phyloP scores from a whole-genome alignment of 2,888 invertebrate genomes.

The Dicycla oo region DNA sequence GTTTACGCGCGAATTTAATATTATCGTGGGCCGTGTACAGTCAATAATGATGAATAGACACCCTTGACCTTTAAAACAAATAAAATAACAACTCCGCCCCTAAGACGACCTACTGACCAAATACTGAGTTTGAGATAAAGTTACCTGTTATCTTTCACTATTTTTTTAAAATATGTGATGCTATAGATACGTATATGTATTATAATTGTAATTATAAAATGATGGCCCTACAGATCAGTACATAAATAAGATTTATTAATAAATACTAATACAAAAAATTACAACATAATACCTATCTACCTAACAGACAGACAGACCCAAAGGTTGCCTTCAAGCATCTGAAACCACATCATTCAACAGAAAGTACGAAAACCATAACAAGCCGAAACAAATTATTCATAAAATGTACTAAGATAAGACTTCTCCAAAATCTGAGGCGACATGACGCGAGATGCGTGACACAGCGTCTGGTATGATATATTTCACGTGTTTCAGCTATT shows the following conservation, averaged over 20 bases:
- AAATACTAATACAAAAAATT: background rate
- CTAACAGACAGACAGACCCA: background rate
- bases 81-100: too few species aligned
- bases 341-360: conserved; percentile 13
- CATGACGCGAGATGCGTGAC: conserved; percentile 50
- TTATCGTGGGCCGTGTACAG: background rate
- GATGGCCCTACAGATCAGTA: too few species aligned
- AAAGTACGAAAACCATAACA: conserved; percentile 9
- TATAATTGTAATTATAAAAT: too few species aligned
- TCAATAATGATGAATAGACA: background rate
- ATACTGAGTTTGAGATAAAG: too few species aligned
- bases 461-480: conserved; percentile 33
- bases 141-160: background rate
- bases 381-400: conserved; percentile 14
- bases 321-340: background rate
- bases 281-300: background rate
- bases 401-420: conserved; percentile 38
- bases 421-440: conserved; percentile 36
- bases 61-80: too few species aligned
- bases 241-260: background rate
- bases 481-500: conserved; percentile 38
- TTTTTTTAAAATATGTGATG: background rate
- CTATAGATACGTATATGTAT: background rate
- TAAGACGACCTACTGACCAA: too few species aligned
- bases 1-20: conserved; percentile 10